Percentiles rank a stretch among this genome's conserved stretches.
Evolutionary conservation across 2,113 vertebrate species (phyloP).

Genomic region (Perca schrenkii): DNA sequence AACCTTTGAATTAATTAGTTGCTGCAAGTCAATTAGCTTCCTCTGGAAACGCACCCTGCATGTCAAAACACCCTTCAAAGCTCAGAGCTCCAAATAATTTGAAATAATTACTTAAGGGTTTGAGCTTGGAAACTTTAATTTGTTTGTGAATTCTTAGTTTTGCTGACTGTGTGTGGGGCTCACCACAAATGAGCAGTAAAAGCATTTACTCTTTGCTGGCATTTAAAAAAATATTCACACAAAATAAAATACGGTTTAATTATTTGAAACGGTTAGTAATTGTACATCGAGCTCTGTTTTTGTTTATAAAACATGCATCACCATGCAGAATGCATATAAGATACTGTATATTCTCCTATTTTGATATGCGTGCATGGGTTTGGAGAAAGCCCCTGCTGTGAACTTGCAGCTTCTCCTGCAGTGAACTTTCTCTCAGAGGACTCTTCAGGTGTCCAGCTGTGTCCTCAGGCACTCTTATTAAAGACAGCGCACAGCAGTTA

Average conservation of each 20-base stretch:
- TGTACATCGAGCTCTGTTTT: neutral
- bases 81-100: conserved; percentile 22
- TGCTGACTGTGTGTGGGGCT: neutral
- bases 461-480: conserved; percentile 57
- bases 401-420: conserved; percentile 37
- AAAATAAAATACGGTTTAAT: conserved; percentile 9
- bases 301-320: neutral
- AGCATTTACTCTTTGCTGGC: neutral
- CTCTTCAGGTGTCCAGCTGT: conserved; percentile 72
- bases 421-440: conserved; percentile 50
- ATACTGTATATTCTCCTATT: conserved; percentile 30
- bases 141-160: neutral
- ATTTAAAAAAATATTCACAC: neutral
- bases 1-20: conserved; percentile 82
- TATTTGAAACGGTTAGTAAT: neutral
- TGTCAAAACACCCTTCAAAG: conserved; percentile 61
- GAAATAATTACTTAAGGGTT: conserved; percentile 28
- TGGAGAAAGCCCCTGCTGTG: conserved; percentile 47
- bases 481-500: conserved; percentile 68
- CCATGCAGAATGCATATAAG: conserved; percentile 22
- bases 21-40: conserved; percentile 78
- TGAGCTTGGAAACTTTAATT: conserved; percentile 14
- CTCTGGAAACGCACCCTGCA: conserved; percentile 48
- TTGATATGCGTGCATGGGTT: conserved; percentile 34
- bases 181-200: neutral